Evolutionary conservation across 2,888 invertebrate species (phyloP).

Genomic region (Micropterix aruncella): DNA sequence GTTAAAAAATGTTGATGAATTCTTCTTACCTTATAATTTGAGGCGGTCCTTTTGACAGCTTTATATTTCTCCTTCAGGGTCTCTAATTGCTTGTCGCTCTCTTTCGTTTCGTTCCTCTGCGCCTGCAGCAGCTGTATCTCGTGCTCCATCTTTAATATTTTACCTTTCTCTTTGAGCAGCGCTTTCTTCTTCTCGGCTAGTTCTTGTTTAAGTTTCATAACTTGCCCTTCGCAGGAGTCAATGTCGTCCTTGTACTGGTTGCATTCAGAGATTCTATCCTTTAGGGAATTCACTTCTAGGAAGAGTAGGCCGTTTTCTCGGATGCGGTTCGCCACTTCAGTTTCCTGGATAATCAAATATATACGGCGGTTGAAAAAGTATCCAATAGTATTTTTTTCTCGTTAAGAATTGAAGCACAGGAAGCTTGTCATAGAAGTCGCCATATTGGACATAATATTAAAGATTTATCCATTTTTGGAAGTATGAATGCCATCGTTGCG

Average conservation of each 20-base stretch:
- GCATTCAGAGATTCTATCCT: slow-evolving; percentile 17
- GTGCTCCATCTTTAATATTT: slow-evolving; percentile 20
- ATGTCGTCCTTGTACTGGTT: slow-evolving; percentile 25
- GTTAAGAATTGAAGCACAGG: too few relatives aligned
- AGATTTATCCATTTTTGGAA: too few relatives aligned
- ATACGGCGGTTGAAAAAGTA: too few relatives aligned
- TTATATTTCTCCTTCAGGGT: slow-evolving; percentile 44
- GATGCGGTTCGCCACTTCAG: slow-evolving; percentile 31
- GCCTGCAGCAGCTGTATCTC: slow-evolving; percentile 17
- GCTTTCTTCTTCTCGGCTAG: slow-evolving; percentile 17
- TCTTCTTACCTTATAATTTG: slow-evolving; percentile 50
- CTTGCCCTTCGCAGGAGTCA: slow-evolving; percentile 23
- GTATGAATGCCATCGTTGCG: too few relatives aligned
- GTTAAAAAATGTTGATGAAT: too few relatives aligned
- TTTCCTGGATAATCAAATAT: too few relatives aligned
- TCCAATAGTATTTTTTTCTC: too few relatives aligned
- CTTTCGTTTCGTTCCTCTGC: slow-evolving; percentile 25
- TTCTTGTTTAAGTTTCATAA: slow-evolving; percentile 15
- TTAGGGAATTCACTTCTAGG: slow-evolving; percentile 25
- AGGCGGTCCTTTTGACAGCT: slow-evolving; percentile 44
- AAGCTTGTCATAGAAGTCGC: too few relatives aligned
- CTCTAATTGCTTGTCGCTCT: slow-evolving; percentile 30
- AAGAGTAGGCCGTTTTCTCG: slow-evolving; percentile 29
- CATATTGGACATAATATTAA: too few relatives aligned
- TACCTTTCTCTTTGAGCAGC: slow-evolving; percentile 18